A percentile compares a stretch with the other conserved stretches of the same genome.
phyloP scores from a whole-genome alignment of 1,140 invertebrate genomes.

The Nebria ingens region DNA sequence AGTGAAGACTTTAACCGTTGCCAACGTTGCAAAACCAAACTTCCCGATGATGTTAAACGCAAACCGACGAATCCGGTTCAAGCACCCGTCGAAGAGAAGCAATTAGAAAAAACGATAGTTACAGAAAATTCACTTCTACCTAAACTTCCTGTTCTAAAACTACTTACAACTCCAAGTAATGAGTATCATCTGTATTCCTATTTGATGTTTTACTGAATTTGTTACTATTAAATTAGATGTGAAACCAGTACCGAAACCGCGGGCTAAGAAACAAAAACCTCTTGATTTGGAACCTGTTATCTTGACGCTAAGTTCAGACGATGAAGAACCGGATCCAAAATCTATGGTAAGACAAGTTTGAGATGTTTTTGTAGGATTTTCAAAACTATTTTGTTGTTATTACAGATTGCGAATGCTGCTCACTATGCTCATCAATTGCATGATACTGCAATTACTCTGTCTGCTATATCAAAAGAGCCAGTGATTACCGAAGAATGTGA shows the following conservation, averaged over 20 bases:
- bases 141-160: too few species aligned
- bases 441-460: conserved; percentile 15
- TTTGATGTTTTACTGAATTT: too few species aligned
- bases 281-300: conserved; percentile 50
- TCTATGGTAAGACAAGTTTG: neutral
- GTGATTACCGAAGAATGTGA: conserved; percentile 27
- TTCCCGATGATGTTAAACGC: conserved; percentile 41
- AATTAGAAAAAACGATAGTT: neutral
- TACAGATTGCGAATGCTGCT: neutral
- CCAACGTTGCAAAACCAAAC: conserved; percentile 46
- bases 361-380: neutral
- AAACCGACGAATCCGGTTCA: conserved; percentile 22
- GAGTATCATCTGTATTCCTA: too few species aligned
- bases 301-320: conserved; percentile 52
- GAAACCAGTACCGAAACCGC: neutral
- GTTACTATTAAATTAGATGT: neutral
- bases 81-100: conserved; percentile 26
- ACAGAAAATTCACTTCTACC: too few species aligned
- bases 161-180: too few species aligned
- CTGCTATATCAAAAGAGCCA: conserved; percentile 38
- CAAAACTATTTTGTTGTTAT: neutral
- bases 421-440: neutral
- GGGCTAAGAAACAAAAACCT: conserved; percentile 19
- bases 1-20: conserved; percentile 62
- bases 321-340: conserved; percentile 37